Evolutionary conservation across 2,888 invertebrate species (phyloP), one percentile per base, ranked within the genome.

Genomic region (Amphipoea oculea): DNA sequence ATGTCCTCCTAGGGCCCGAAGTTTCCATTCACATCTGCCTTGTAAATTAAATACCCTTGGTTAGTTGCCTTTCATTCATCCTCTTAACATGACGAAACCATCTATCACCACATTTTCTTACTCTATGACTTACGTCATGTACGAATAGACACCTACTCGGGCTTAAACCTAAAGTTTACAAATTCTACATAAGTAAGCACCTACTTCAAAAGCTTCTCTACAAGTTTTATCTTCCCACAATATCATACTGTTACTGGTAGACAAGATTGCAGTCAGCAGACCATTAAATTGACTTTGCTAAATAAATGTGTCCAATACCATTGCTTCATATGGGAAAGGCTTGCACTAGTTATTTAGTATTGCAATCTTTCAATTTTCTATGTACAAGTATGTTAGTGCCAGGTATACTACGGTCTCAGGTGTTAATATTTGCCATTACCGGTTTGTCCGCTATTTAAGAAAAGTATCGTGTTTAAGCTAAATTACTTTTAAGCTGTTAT

Each of bases 321-420:
- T 84, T 86, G 83, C 84, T 70, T 75, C 65, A 82, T 75, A 86
- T 82, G 78, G 83, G 74, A 70, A 75, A 82, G 83, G 74, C 60
- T 74, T 78, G 82, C 73, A 75, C 72, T 62, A 86, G 78, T 82
- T 84, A 84, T 82, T 84, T 82, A 80, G 62, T 74, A 86, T 70
- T 82, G 78, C 86, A 86, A 84, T 82, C 54, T 66, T 65, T 79
- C 42, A 86, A 79, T 85, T 86, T 84, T 83, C 76, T 60, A 71
- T 71, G 60, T 73, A 73, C 73, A 17, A 66, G 72, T 75, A 45
- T 72, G 36, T 82, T 20, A 40, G 62, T 63, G 12, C 12, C 4
- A 65, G 66, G 20, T 45, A 66, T 63, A 63, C 36, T 66, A 66
- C 69, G 12, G 48, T 11, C 42, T 66, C 40, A 36, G 17, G 60